Evolutionary conservation across 2,888 invertebrate species (phyloP).

Genomic region (Orthosia incerta): DNA sequence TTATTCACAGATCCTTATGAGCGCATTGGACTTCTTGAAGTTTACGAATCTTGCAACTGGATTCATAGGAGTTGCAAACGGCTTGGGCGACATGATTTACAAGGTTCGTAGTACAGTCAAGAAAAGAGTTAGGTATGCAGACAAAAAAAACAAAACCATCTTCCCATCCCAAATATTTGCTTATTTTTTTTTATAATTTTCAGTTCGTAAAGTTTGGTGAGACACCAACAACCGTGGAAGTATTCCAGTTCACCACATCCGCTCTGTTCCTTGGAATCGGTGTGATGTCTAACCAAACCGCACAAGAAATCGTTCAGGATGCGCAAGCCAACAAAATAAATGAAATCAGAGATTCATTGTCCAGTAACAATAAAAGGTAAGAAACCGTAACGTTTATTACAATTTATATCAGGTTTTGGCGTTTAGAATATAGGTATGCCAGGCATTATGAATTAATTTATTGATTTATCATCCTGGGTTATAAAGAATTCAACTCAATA

Average conservation of each 20-base stretch:
- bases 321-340: slow-evolving; percentile 71
- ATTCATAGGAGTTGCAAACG: slow-evolving; percentile 66
- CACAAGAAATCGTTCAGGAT: slow-evolving; percentile 70
- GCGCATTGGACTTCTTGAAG: slow-evolving; percentile 66
- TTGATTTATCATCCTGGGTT: neutral
- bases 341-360: slow-evolving; percentile 66
- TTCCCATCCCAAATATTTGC: neutral
- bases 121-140: neutral
- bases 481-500: neutral
- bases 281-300: slow-evolving; percentile 72
- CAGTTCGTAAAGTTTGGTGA: slow-evolving; percentile 53
- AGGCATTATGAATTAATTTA: neutral
- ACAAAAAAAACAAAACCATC: no score
- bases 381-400: neutral
- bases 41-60: slow-evolving; percentile 68
- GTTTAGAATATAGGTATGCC: neutral
- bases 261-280: slow-evolving; percentile 71
- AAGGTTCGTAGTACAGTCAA: slow-evolving; percentile 52
- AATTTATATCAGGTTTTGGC: neutral
- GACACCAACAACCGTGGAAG: slow-evolving; percentile 50
- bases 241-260: slow-evolving; percentile 72
- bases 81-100: slow-evolving; percentile 67
- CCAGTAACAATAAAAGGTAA: slow-evolving; percentile 70
- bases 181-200: neutral
- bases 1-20: slow-evolving; percentile 67